Conservation (phyloP, 2,888 invertebrate species). For the Amiota minor region DNA sequence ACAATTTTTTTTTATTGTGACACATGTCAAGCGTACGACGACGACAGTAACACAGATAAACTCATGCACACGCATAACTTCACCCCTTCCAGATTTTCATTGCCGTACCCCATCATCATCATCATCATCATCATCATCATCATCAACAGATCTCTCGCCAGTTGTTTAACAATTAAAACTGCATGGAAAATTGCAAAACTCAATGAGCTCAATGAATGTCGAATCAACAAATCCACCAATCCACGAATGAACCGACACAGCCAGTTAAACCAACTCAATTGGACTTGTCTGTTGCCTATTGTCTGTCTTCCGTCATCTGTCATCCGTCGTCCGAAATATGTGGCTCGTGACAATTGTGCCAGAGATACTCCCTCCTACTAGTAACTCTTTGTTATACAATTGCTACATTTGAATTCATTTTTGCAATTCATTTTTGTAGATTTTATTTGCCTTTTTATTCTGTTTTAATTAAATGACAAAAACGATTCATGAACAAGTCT, state of each 20-base stretch:
- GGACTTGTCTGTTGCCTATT: background rate
- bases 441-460: slow-evolving; percentile 49
- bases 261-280: slow-evolving; percentile 11
- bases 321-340: slow-evolving; percentile 55
- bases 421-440: background rate
- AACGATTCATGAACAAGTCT: slow-evolving; percentile 3
- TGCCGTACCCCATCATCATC: background rate
- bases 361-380: background rate
- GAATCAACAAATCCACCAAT: background rate
- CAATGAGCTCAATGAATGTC: slow-evolving; percentile 17
- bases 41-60: background rate
- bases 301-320: slow-evolving; percentile 6
- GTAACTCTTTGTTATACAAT: slow-evolving; percentile 58
- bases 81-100: background rate
- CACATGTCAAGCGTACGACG: slow-evolving; percentile 21
- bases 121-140: background rate
- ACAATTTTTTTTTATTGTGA: slow-evolving; percentile 17
- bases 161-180: slow-evolving; percentile 27
- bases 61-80: background rate
- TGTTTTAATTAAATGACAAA: slow-evolving; percentile 60
- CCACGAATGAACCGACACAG: no score
- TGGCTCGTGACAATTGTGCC: slow-evolving; percentile 64
- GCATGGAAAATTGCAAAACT: slow-evolving; percentile 25
- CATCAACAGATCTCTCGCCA: background rate
- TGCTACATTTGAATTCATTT: slow-evolving; percentile 63